phyloP scores from a whole-genome alignment of 1,140 invertebrate species.

The Aphidius gifuensis region DNA sequence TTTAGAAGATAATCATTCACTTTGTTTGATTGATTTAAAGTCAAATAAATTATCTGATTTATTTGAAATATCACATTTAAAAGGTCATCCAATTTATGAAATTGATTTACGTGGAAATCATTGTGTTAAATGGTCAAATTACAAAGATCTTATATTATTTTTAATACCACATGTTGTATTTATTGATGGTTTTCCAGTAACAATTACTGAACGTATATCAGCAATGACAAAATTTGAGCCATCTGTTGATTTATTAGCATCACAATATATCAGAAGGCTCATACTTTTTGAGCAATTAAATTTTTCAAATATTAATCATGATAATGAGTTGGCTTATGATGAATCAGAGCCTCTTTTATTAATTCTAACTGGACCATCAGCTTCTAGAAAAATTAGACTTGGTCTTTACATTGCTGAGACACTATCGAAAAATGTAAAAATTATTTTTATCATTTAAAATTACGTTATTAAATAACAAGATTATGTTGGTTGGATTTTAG shows the following conservation, averaged over 20 bases:
- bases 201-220: constrained; percentile 36
- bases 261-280: constrained; percentile 35
- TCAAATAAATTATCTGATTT: constrained; percentile 39
- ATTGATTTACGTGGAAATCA: constrained; percentile 38
- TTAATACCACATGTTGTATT: constrained; percentile 35
- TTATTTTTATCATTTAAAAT: not conserved
- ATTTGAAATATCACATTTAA: constrained; percentile 35
- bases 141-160: constrained; percentile 36
- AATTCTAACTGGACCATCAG: constrained; percentile 38
- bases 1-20: constrained; percentile 31
- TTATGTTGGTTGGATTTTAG: constrained; percentile 13
- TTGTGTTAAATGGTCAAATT: constrained; percentile 44
- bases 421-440: constrained; percentile 27
- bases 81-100: constrained; percentile 30
- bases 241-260: constrained; percentile 31
- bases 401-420: constrained; percentile 23
- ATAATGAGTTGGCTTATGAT: constrained; percentile 36
- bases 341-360: constrained; percentile 34
- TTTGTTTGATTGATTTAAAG: constrained; percentile 38
- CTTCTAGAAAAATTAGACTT: constrained; percentile 32
- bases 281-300: constrained; percentile 41
- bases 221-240: constrained; percentile 33
- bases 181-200: constrained; percentile 35
- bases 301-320: constrained; percentile 28
- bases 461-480: not conserved